These are phyloP conservation scores for Meloidogyne hapla DNA, from an alignment of 1,140 invertebrate genomes.

Conservation along the genomic window DNA sequence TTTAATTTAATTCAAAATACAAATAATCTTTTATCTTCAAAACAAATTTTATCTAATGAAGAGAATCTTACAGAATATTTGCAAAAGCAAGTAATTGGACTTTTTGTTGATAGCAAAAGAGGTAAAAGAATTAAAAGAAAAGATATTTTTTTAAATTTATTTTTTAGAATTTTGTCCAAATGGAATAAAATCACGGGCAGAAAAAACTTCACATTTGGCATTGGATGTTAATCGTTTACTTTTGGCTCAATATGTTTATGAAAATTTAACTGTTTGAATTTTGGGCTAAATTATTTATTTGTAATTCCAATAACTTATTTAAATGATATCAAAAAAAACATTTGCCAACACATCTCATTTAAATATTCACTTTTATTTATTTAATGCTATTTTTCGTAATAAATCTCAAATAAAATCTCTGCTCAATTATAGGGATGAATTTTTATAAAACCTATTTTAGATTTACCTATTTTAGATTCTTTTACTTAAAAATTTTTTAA, in stretches of 20 bases:
- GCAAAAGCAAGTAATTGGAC: not conserved
- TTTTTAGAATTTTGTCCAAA: slow-evolving; percentile 9
- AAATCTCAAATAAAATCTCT: too few relatives aligned
- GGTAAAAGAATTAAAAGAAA: not conserved
- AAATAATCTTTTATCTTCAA: slow-evolving; percentile 10
- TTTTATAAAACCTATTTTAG: too few relatives aligned
- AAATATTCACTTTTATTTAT: too few relatives aligned
- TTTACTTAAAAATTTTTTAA: too few relatives aligned
- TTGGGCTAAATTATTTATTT: too few relatives aligned
- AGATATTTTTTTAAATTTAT: not conserved
- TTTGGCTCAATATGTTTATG: slow-evolving; percentile 26
- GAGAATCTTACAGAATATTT: slow-evolving; percentile 5
- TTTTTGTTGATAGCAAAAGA: slow-evolving; percentile 2
- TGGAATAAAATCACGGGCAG: slow-evolving; percentile 14
- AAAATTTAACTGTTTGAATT: slow-evolving; percentile 10
- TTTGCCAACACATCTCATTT: too few relatives aligned
- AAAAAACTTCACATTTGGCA: slow-evolving; percentile 17
- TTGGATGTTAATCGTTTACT: slow-evolving; percentile 20
- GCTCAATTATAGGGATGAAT: too few relatives aligned
- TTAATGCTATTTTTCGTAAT: too few relatives aligned
- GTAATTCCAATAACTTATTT: too few relatives aligned
- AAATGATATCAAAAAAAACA: too few relatives aligned
- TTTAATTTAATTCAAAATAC: not conserved
- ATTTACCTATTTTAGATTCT: too few relatives aligned
- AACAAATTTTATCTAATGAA: not conserved